Conservation (phyloP, 2,888 invertebrate genomes). For the Dyspetes luteomarginatus region DNA sequence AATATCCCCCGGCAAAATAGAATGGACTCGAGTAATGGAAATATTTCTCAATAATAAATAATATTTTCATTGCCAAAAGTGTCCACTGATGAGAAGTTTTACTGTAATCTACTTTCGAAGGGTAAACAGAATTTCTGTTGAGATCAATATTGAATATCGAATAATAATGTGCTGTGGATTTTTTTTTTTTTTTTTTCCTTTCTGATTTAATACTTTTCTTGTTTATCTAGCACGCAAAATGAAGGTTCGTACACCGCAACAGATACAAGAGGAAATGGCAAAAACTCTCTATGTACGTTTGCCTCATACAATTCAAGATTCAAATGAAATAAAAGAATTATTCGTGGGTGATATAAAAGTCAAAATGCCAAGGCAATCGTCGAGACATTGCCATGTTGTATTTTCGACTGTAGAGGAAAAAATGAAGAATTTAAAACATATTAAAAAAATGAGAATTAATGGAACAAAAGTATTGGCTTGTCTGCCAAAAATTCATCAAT, state of each 20-base stretch:
- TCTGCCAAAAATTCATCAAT: slow-evolving; percentile 53
- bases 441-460: slow-evolving; percentile 68
- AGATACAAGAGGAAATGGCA: slow-evolving; percentile 62
- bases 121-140: no score
- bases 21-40: no score
- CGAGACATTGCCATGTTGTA: slow-evolving; percentile 75
- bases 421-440: slow-evolving; percentile 70
- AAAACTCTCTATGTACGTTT: slow-evolving; percentile 75
- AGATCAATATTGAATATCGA: no score
- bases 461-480: slow-evolving; percentile 71
- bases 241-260: slow-evolving; percentile 30
- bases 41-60: no score
- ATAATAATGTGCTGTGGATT: no score
- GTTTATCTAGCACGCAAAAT: slow-evolving; percentile 23
- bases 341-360: slow-evolving; percentile 74
- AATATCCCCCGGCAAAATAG: no score
- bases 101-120: no score
- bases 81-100: no score
- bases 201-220: background rate
- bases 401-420: slow-evolving; percentile 73
- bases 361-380: slow-evolving; percentile 74
- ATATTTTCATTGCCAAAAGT: no score
- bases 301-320: slow-evolving; percentile 73
- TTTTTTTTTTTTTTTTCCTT: slow-evolving; percentile 3
- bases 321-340: slow-evolving; percentile 71